Base-by-base conservation (phyloP, 2,113 vertebrate genomes). In the Phasianus colchicus region DNA sequence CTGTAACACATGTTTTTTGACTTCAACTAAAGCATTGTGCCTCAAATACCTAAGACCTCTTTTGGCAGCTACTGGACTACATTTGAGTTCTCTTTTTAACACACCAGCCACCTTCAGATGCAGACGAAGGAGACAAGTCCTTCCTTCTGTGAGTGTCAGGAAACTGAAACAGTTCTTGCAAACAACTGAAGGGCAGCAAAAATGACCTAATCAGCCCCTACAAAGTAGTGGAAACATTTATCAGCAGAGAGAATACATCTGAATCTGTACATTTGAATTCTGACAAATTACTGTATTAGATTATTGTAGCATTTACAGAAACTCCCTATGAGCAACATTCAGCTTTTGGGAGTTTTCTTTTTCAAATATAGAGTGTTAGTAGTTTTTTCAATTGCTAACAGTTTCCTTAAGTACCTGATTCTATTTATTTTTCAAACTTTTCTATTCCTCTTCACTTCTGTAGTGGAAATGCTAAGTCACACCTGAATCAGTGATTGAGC, bases 51-150 rank as follows among this genome's bases (percentile, higher is more conserved):
- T 19, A 34, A 67, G 72, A 63, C 12, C 32, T 91, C 83, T 67
- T 86, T 80, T 42, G 65, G 91, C 84, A 88, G 85, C 67, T 54
- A 20, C 86, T 78, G 83, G 83, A 83, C 47, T 66, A 52, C 22
- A 17, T 43, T 30, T 64, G 76, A 91, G 88, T 86, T 94, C 63
- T 86, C 69, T 58, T 96, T 92, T 88, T 36, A 70, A 83, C 50
- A 61, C 22, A 25, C 38, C 50, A 67, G 73, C 64, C 82, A 73
- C 40, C 55, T 88, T 83, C 72, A 88, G 75, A 73, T 70, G 36
- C 27, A 48, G 71, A 63, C 82, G 69, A 63, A 85, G 48, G 22
- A 22, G 54, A 89, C 10, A 1, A 7, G n/a, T 36, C 66, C 20
- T 48, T 92, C 52, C 66, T 20, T 6, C 52, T 70, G 64, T 54